These are phyloP conservation scores for Dipodomys stephensi DNA, from an alignment of 2,113 vertebrate species.

Conservation along the genomic window DNA sequence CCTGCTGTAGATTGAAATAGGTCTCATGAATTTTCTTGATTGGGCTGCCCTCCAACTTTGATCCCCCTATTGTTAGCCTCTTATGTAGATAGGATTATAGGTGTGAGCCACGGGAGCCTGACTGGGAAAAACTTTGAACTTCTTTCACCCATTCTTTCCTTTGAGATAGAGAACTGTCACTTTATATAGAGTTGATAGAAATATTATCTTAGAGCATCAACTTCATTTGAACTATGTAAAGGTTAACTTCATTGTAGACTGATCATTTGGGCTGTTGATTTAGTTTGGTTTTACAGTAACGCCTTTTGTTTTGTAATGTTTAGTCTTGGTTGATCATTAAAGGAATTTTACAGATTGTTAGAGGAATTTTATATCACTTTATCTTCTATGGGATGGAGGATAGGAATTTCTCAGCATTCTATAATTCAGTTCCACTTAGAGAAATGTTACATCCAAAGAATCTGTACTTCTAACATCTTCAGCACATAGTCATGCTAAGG, in stretches of 20 bases:
- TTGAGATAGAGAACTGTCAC: not conserved
- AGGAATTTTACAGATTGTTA: no score
- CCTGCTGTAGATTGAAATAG: no score
- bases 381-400: not conserved
- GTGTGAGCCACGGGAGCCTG: no score
- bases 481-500: not conserved
- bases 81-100: no score
- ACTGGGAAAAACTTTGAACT: no score
- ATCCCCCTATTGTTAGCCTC: no score
- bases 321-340: slow-evolving; percentile 37
- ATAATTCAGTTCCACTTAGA: not conserved
- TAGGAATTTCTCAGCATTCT: not conserved
- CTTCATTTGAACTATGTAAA: not conserved
- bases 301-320: not conserved
- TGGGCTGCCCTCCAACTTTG: no score
- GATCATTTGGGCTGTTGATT: not conserved
- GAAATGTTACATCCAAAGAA: not conserved
- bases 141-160: not conserved
- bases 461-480: slow-evolving; percentile 8
- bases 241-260: not conserved
- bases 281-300: not conserved
- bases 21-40: no score
- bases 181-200: not conserved
- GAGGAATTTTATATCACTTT: no score
- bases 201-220: not conserved